A percentile compares a stretch with the other conserved stretches of the same genome.
Evolutionary conservation across 2,888 invertebrate genomes (phyloP).

Genomic region (Copidosoma aretas): DNA sequence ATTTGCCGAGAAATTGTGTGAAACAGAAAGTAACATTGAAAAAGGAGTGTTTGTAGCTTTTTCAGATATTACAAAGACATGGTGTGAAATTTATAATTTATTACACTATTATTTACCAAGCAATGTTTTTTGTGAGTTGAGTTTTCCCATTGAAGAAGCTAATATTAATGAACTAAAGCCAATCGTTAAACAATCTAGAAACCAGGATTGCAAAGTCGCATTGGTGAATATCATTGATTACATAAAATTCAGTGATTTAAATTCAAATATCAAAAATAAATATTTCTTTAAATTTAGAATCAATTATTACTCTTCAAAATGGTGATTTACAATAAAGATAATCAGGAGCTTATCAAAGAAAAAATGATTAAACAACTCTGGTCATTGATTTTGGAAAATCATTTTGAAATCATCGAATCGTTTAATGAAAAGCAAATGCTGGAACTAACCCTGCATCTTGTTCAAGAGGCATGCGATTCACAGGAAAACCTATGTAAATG

Average conservation of each 20-base stretch:
- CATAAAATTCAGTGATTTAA: neutral
- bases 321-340: conserved; percentile 15
- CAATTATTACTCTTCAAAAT: conserved; percentile 21
- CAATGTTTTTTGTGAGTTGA: conserved; percentile 33
- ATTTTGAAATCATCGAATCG: conserved; percentile 44
- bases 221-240: conserved; percentile 47
- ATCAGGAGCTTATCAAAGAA: conserved; percentile 17
- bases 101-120: conserved; percentile 50
- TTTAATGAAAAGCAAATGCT: conserved; percentile 47
- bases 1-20: conserved; percentile 44
- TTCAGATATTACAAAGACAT: conserved; percentile 47
- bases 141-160: conserved; percentile 46
- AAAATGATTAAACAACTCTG: conserved; percentile 41
- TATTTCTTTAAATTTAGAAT: conserved; percentile 19
- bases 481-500: conserved; percentile 41
- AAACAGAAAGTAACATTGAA: conserved; percentile 9
- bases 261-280: neutral
- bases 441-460: conserved; percentile 44
- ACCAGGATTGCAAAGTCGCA: conserved; percentile 43
- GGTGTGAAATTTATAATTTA: conserved; percentile 49
- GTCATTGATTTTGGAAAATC: conserved; percentile 47
- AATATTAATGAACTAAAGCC: conserved; percentile 48
- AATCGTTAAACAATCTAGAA: conserved; percentile 44
- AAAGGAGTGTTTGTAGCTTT: conserved; percentile 32
- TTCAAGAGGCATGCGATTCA: conserved; percentile 42